Evolutionary conservation across 1,140 invertebrate species (phyloP).

Genomic region (Diachasmimorpha longicaudata): DNA sequence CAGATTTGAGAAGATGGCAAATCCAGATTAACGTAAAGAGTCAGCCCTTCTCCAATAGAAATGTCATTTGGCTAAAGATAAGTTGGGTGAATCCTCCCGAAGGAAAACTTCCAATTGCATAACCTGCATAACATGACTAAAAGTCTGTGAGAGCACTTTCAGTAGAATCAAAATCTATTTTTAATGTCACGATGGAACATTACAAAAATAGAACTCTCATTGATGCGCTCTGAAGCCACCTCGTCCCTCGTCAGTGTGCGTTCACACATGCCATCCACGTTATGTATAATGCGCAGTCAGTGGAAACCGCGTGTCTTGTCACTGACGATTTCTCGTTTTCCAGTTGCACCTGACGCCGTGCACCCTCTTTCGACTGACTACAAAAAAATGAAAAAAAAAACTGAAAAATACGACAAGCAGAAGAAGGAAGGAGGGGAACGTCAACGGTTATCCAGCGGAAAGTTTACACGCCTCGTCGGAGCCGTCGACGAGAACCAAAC

Average conservation of each 20-base stretch:
- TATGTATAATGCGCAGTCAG: conserved; percentile 4
- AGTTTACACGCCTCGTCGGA: conserved; percentile 24
- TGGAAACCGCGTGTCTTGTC: conserved; percentile 15
- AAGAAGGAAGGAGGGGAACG: background rate
- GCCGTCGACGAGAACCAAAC: conserved; percentile 24
- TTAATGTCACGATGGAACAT: background rate
- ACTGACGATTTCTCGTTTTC: conserved; percentile 24
- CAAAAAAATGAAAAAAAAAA: too few relatives aligned
- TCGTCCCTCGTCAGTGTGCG: background rate
- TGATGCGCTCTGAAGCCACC: background rate
- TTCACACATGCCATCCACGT: background rate
- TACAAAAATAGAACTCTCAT: conserved; percentile 4
- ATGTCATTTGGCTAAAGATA: too few relatives aligned
- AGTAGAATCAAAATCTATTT: background rate
- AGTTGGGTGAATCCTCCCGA: background rate
- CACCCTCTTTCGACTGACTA: background rate
- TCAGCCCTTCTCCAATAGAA: too few relatives aligned
- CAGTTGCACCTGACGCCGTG: conserved; percentile 21
- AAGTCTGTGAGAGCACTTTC: background rate
- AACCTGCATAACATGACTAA: background rate
- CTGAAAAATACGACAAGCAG: background rate
- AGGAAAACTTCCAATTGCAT: background rate
- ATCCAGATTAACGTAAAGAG: too few relatives aligned
- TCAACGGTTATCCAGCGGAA: conserved; percentile 28
- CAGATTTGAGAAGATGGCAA: too few relatives aligned